Evolutionary conservation across 2,113 vertebrate species (phyloP), one percentile per base, ranked within the genome.

Genomic region (Nycticebus coucang): DNA sequence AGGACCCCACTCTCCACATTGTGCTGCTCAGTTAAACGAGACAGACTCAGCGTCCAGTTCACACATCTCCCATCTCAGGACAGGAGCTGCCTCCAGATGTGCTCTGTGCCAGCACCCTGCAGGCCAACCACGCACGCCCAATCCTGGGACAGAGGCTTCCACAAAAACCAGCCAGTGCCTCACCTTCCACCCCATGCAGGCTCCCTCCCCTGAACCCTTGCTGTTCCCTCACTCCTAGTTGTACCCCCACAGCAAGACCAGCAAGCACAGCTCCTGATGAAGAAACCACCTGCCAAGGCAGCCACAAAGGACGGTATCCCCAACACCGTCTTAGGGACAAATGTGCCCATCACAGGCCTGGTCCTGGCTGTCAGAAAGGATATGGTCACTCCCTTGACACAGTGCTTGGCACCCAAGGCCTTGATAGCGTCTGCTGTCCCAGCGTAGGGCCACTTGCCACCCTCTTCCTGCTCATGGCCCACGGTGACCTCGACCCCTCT

Each of bases 391-490:
- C 98, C 99, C 96, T 98, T 99, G 75, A 98, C 97, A 11, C 97
- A 98, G 66, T 99, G 99, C 94, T 98, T 99, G 93, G 98, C 99
- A 4, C 99, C 99, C 91, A 99, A 98, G 21, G 98, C 98, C 93
- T 98, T 98, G 97, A 99, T 99, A 97, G 99, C 98, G 93, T 98
- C 98, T 0, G 98, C 98, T 0, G 99, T 99, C 69, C 98, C 99
- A 1, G 99, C 98, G 0, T 99, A 98, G 0, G 99, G 99, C 99
- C 99, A 99, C 91, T 98, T 99, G 79, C 99, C 99, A 0, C 98
- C 99, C 90, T 99, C 98, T 66, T 99, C 99, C 78, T 99, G 98
- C 95, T 99, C 99, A 0, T 99, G 99, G 62, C 99, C 99, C 98
- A 99, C 99, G 0, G 99, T 99, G 35, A 99, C 99, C 97, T 99